Evolutionary conservation across 2,113 vertebrate genomes (phyloP).

Genomic region (Lepus timidus): DNA sequence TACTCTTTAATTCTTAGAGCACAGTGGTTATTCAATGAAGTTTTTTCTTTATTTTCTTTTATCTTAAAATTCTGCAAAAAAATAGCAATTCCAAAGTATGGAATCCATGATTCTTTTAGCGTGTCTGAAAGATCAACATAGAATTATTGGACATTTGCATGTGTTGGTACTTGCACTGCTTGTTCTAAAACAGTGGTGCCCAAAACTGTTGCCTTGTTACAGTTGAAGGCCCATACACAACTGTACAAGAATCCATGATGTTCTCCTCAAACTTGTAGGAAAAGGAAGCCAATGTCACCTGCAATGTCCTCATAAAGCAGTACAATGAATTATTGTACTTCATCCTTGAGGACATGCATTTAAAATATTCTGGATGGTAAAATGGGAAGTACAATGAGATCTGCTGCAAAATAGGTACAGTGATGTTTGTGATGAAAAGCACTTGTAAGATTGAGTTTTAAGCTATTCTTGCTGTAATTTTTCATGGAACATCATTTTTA

Average conservation of each 20-base stretch:
- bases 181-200: background rate
- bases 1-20: background rate
- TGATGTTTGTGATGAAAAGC: background rate
- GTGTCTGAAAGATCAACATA: background rate
- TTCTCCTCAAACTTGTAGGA: too few relatives aligned
- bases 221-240: background rate
- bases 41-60: background rate
- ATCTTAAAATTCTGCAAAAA: background rate
- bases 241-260: rapidly evolving
- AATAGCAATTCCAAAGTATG: background rate
- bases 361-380: background rate
- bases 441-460: rapidly evolving
- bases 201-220: background rate
- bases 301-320: background rate
- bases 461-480: too few relatives aligned
- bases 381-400: background rate
- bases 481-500: background rate
- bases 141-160: background rate
- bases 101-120: background rate
- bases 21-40: background rate
- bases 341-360: background rate
- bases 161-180: background rate
- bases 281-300: background rate
- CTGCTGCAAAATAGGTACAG: rapidly evolving
- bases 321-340: background rate